Evolutionary conservation across 2,888 invertebrate genomes (phyloP), one percentile per base, ranked within the genome.

Genomic region (Torymus aiolomorphi): DNA sequence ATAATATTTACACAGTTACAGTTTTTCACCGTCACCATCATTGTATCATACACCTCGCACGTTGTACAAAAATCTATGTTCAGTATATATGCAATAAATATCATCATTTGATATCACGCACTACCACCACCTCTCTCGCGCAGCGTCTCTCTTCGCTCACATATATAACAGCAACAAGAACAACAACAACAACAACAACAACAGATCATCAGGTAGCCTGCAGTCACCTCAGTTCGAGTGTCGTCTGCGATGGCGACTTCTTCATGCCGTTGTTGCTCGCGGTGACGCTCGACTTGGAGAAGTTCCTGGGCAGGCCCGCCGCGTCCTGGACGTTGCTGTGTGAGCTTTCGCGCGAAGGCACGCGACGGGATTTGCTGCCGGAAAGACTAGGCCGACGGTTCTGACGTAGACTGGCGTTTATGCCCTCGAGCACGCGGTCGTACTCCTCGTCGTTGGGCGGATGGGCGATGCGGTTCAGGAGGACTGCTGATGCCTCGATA

Each of bases 171-270:
- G 5, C 31, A 31, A 31, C 5, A 31, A 4, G 4, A 31, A 31
- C n/a, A n/a, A n/a, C n/a, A n/a, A n/a, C n/a, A n/a, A n/a, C n/a
- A 31, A 31, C 31, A 31, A 31, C 4, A 5, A 31, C 31, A 31
- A 31, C 31, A 5, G 5, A 31, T 31, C 31, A 31, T 31, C 31
- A 16, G 54, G 57, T 56, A 14, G 3, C n/a, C 18, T 24, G 12
- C 20, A 66, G 54, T 78, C 80, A 88, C 89, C 87, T 88, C 56
- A 87, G 82, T 42, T 88, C 88, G 56, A 88, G 83, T 61, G 86
- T 87, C 20, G 84, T 78, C 14, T 86, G 82, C 5, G 88, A 88
- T 2, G 87, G 83, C 13, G 88, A 86, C 67, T 84, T 87, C 57
- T 82, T 85, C 82, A 86, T 81, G 83, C 85, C 85, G 11, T 77